These are phyloP conservation scores for Pluvianellus socialis DNA, from an alignment of 2,113 vertebrate genomes.

Conservation along the genomic window DNA sequence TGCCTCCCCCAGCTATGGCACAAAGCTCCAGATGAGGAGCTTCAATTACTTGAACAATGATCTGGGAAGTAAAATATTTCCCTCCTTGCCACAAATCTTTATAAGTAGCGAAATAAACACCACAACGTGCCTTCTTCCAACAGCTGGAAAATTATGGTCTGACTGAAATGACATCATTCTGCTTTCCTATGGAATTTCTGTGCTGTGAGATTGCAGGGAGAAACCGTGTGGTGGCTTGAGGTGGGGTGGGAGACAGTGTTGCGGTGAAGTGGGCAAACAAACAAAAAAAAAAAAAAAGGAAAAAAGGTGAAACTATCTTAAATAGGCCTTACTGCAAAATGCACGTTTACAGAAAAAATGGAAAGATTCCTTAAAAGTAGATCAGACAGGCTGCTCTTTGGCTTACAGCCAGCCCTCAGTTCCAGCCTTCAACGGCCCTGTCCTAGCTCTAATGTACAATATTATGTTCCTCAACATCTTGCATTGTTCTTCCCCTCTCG, in stretches of 20 bases:
- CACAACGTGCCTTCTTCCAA: constrained; percentile 50
- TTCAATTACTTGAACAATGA: constrained; percentile 55
- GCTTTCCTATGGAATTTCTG: constrained; percentile 47
- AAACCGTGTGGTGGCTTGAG: not conserved
- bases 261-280: not conserved
- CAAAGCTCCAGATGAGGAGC: not conserved
- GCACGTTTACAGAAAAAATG: not conserved
- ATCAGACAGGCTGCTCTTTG: not conserved
- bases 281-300: no score
- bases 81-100: constrained; percentile 58
- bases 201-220: not conserved
- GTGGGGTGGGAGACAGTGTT: not conserved
- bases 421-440: not conserved
- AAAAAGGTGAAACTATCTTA: not conserved
- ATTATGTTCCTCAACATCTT: not conserved
- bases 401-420: not conserved
- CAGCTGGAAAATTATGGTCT: constrained; percentile 67
- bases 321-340: not conserved
- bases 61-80: constrained; percentile 62
- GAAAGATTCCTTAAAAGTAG: not conserved
- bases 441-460: accelerated
- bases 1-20: not conserved
- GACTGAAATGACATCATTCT: constrained; percentile 53
- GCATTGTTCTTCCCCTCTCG: not conserved
- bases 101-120: constrained; percentile 61